Base-by-base conservation (phyloP, 1,140 invertebrate genomes). In the Drosophila bifasciata region DNA sequence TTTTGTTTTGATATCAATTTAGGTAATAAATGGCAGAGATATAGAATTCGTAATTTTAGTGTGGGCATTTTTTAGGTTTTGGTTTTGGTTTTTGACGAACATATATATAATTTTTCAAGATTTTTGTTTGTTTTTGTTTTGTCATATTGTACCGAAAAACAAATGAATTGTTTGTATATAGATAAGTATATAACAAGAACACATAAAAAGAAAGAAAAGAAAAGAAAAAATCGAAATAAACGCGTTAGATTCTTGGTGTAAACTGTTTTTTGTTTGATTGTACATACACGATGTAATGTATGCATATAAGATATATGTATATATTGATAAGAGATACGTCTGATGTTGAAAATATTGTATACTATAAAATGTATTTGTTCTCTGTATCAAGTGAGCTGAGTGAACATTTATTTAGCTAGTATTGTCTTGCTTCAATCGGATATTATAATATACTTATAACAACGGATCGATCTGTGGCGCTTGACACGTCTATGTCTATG, bases 171-270 rank as follows among this genome's bases (percentile, higher is more conserved):
- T 64, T 85, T 85, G 73, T 66, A 76, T 64, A 64, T 76, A 83
- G 63, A 83, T 55, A 58, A 74, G 61, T 78, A 70, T 84, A 79
- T 74, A 84, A 84, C 72, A 85, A 85, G 77, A 86, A 91, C 85
- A 90, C 76, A 91, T 90, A 91, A 91, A 90, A 91, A 79, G 74
- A 91, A 89, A 91, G 89, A 76, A 90, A 86, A 90, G 77, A 90
- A 89, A 90, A 90, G 78, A 89, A 90, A 88, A 91, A 91, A 91
- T 91, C 89, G 88, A 90, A 91, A 90, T 90, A 90, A 91, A 90
- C 91, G 90, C 90, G 86, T 91, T 91, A 91, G 90, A 91, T 90
- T 88, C 79, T 90, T 80, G 48, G 83, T 91, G 88, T 84, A 71
- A 85, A 79, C 52, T 67, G 61, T 58, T 23, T 19, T 59, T 69